Evolutionary conservation across 2,113 vertebrate genomes (phyloP).

Genomic region (Pachycephala philippinensis): DNA sequence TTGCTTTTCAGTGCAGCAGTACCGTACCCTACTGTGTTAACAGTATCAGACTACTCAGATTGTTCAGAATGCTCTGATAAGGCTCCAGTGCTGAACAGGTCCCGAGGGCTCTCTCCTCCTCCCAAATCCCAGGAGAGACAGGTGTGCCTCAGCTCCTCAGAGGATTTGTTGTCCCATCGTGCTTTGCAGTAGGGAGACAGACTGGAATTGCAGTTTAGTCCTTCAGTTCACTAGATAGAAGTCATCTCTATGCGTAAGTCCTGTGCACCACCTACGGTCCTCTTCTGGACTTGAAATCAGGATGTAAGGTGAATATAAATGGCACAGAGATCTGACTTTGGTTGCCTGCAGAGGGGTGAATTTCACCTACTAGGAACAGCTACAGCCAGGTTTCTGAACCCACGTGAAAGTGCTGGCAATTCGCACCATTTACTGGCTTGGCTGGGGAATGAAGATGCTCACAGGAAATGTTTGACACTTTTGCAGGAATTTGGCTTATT

Average conservation of each 20-base stretch:
- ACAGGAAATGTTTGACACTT: constrained; percentile 34
- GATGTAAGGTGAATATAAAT: background rate
- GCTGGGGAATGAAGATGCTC: constrained; percentile 14
- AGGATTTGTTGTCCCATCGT: background rate
- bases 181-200: background rate
- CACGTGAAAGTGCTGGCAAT: background rate
- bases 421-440: background rate
- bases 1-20: constrained; percentile 7
- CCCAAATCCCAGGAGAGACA: background rate
- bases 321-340: constrained; percentile 13
- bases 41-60: background rate
- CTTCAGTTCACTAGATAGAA: background rate
- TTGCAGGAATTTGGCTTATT: constrained; percentile 51
- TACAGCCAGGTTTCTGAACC: constrained; percentile 31
- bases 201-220: background rate
- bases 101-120: background rate
- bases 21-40: background rate
- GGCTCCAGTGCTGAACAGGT: background rate
- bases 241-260: background rate
- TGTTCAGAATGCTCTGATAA: background rate
- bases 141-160: background rate
- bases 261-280: background rate
- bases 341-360: constrained; percentile 44
- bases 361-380: constrained; percentile 60
- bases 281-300: constrained; percentile 6